Conservation (phyloP, 2,888 invertebrate species). For the Lagria hirta region DNA sequence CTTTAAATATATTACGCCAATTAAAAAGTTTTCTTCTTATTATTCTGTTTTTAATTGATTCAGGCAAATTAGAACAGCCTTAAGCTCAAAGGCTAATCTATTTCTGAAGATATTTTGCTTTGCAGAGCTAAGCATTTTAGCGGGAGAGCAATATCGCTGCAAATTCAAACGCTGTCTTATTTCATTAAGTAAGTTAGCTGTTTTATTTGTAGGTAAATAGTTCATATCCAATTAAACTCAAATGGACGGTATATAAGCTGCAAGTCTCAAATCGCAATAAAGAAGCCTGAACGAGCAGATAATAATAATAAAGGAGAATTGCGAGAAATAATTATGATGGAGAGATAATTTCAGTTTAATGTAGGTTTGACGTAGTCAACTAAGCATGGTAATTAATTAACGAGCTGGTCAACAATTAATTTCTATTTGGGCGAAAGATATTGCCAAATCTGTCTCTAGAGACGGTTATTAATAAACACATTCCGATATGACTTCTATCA, state of each 20-base stretch:
- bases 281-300: conserved; percentile 15
- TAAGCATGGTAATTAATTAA: conserved; percentile 36
- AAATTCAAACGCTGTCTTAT: conserved; percentile 19
- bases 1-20: too few species aligned
- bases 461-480: conserved; percentile 36
- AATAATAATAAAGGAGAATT: conserved; percentile 20
- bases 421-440: conserved; percentile 39
- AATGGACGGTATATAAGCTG: conserved; percentile 15
- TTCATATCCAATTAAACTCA: conserved; percentile 21
- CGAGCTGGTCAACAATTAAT: conserved; percentile 40
- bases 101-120: conserved; percentile 25
- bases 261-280: conserved; percentile 15
- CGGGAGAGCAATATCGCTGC: conserved; percentile 15
- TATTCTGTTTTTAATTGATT: too few species aligned
- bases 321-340: conserved; percentile 26
- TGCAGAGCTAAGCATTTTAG: conserved; percentile 25
- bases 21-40: too few species aligned
- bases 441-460: conserved; percentile 33
- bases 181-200: conserved; percentile 20
- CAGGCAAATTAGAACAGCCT: too few species aligned
- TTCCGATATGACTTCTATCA: conserved; percentile 31
- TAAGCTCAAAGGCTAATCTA: too few species aligned
- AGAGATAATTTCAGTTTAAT: conserved; percentile 34
- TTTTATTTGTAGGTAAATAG: conserved; percentile 25
- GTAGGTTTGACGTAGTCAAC: conserved; percentile 31